Percentiles rank a stretch among this genome's conserved stretches.
Evolutionary conservation across 2,797 vertebrate species (phyloP).

Genomic region (Synanceia verrucosa): DNA sequence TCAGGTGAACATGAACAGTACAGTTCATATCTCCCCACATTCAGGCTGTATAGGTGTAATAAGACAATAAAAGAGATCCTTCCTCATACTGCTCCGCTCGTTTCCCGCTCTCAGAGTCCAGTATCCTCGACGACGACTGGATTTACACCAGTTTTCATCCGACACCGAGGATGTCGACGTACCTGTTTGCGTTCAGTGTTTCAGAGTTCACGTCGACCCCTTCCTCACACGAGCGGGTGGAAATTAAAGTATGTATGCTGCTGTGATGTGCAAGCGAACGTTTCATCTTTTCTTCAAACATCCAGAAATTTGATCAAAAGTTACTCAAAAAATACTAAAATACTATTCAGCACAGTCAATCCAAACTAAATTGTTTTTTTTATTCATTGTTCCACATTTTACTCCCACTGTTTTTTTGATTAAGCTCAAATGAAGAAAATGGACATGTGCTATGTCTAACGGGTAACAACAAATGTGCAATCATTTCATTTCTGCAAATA

Average conservation of each 20-base stretch:
- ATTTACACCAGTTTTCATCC: slow-evolving; percentile 44
- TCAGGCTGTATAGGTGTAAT: not conserved
- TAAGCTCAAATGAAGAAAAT: not conserved
- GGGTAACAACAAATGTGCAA: too few relatives aligned
- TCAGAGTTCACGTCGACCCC: slow-evolving; percentile 10
- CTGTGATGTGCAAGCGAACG: not conserved
- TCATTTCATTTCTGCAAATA: too few relatives aligned
- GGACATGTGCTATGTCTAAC: too few relatives aligned
- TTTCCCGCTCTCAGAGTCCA: not conserved
- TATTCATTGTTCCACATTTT: not conserved
- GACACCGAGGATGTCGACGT: slow-evolving; percentile 80
- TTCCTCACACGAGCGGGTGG: fast-evolving
- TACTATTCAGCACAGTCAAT: not conserved
- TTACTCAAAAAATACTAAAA: not conserved
- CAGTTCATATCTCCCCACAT: not conserved
- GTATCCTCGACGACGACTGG: slow-evolving; percentile 50
- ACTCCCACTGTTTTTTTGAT: not conserved
- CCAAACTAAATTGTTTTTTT: not conserved
- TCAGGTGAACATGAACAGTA: not conserved
- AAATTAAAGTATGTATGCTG: slow-evolving; percentile 58
- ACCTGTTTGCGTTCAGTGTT: slow-evolving; percentile 79
- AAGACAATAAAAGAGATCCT: not conserved
- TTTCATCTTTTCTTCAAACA: not conserved
- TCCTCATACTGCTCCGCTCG: not conserved
- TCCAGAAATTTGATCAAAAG: not conserved